Conservation (phyloP, 2,888 invertebrate species). For the Chrysina gloriosa region DNA sequence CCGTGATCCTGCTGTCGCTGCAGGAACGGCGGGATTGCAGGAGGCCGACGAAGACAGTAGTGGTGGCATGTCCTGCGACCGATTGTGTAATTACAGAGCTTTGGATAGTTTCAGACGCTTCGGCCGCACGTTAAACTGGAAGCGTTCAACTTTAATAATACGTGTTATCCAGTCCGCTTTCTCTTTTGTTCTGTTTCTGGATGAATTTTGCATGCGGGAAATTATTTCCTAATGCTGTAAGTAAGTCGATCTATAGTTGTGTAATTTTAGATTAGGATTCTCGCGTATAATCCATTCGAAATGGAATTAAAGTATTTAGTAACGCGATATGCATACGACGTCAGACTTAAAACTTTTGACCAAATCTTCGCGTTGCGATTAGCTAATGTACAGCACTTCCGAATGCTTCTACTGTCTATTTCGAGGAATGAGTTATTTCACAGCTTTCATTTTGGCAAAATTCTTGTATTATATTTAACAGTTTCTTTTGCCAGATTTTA, state of each 20-base stretch:
- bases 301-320: constrained; percentile 34
- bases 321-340: constrained; percentile 23
- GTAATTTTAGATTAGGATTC: constrained; percentile 36
- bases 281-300: constrained; percentile 22
- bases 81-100: constrained; percentile 46
- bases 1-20: constrained; percentile 26
- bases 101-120: constrained; percentile 40
- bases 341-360: constrained; percentile 21
- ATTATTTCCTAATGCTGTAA: constrained; percentile 30
- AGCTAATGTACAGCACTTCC: neutral
- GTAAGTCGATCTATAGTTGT: constrained; percentile 32
- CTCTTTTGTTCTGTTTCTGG: constrained; percentile 32
- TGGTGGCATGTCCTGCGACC: constrained; percentile 40
- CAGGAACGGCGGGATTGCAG: constrained; percentile 30
- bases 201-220: constrained; percentile 36
- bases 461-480: no score
- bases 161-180: constrained; percentile 28
- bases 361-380: constrained; percentile 9
- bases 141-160: constrained; percentile 38
- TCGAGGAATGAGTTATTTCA: no score
- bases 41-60: constrained; percentile 24
- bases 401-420: no score
- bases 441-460: no score
- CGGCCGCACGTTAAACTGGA: constrained; percentile 32
- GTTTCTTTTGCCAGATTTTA: no score